phyloP scores from a whole-genome alignment of 2,888 invertebrate species.

The Deladenus siricidicola region DNA sequence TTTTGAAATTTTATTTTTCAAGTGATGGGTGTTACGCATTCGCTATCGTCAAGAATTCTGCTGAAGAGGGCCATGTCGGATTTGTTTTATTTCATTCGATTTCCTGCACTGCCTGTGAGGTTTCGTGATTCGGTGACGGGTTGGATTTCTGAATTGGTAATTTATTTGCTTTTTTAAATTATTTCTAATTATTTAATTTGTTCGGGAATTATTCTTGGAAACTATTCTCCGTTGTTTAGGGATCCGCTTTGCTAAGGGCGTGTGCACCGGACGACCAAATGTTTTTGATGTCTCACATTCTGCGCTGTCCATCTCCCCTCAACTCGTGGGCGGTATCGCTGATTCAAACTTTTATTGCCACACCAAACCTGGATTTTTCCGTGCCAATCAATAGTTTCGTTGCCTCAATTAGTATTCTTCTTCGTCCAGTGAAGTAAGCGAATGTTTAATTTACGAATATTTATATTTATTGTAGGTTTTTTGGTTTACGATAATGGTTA shows the following conservation, averaged over 20 bases:
- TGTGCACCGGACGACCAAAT: slow-evolving; percentile 39
- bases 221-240: slow-evolving; percentile 22
- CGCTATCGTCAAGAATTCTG: slow-evolving; percentile 6
- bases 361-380: slow-evolving; percentile 28
- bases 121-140: slow-evolving; percentile 37
- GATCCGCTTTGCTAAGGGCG: slow-evolving; percentile 36
- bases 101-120: slow-evolving; percentile 34
- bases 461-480: neutral
- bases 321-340: slow-evolving; percentile 41
- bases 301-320: slow-evolving; percentile 44
- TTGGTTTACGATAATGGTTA: neutral
- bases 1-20: neutral
- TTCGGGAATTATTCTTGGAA: neutral
- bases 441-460: neutral
- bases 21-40: neutral
- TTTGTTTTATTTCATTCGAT: slow-evolving; percentile 43
- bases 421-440: slow-evolving; percentile 40
- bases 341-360: slow-evolving; percentile 32
- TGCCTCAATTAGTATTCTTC: slow-evolving; percentile 40
- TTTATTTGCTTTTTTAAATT: neutral
- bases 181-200: too few species aligned
- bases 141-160: slow-evolving; percentile 45
- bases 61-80: slow-evolving; percentile 39
- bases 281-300: slow-evolving; percentile 44
- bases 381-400: slow-evolving; percentile 43